Evolutionary conservation across 2,797 vertebrate species (phyloP).

Genomic region (Rhadinocentrus ornatus): DNA sequence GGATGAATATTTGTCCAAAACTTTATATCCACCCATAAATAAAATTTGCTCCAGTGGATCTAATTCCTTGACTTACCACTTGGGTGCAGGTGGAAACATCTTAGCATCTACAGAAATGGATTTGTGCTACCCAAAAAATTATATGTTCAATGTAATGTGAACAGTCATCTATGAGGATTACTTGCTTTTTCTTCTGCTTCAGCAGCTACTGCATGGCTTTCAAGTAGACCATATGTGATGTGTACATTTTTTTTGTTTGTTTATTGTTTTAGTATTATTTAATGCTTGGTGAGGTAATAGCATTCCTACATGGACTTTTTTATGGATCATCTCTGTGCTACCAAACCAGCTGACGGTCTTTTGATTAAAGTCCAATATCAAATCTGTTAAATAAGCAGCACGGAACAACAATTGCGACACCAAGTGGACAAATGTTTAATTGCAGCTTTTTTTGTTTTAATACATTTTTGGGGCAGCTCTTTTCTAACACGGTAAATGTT

Average conservation of each 20-base stretch:
- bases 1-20: too few relatives aligned
- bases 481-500: neutral
- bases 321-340: too few relatives aligned
- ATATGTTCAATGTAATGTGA: too few relatives aligned
- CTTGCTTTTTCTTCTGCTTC: neutral
- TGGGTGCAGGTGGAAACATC: neutral
- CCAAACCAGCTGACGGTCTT: neutral
- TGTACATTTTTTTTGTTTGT: neutral
- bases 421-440: slow-evolving; percentile 14
- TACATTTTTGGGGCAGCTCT: too few relatives aligned
- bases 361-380: neutral
- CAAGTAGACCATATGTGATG: neutral
- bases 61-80: neutral
- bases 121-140: too few relatives aligned
- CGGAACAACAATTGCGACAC: slow-evolving; percentile 15
- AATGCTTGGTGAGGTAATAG: neutral
- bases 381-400: neutral
- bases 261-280: neutral
- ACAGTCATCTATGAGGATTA: too few relatives aligned
- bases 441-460: neutral
- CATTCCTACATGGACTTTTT: neutral
- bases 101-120: too few relatives aligned
- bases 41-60: neutral
- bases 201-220: neutral
- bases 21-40: neutral